Conservation (phyloP, 2,888 invertebrate species). For the Aphodius sticticus region DNA sequence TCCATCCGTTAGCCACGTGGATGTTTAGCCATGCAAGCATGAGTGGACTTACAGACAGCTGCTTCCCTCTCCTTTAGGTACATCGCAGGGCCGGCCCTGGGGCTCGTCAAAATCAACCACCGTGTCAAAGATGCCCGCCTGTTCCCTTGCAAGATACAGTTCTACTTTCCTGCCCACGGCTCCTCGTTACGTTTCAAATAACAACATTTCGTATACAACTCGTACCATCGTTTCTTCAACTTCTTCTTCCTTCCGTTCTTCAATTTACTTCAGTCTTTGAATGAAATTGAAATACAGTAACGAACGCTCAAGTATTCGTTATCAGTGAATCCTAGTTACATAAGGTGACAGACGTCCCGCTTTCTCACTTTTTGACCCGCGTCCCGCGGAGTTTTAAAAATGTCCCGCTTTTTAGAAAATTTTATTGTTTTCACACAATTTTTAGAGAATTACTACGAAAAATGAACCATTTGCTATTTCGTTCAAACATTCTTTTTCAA, state of each 20-base stretch:
- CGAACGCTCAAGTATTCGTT: not conserved
- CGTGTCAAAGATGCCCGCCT: conserved; percentile 22
- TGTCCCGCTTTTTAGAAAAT: too few relatives aligned
- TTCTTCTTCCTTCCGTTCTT: not conserved
- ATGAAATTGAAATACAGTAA: not conserved
- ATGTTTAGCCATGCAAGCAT: conserved; percentile 25
- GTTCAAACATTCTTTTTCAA: too few relatives aligned
- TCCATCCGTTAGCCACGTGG: conserved; percentile 24
- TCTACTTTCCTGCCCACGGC: not conserved
- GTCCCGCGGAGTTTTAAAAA: too few relatives aligned
- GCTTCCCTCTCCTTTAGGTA: conserved; percentile 19
- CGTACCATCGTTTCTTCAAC: not conserved
- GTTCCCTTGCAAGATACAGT: not conserved
- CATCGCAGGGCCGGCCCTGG: conserved; percentile 23
- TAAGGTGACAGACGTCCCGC: too few relatives aligned
- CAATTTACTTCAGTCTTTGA: not conserved
- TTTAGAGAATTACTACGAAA: too few relatives aligned
- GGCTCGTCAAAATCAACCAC: conserved; percentile 21
- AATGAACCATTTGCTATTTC: too few relatives aligned
- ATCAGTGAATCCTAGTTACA: too few relatives aligned
- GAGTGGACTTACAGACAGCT: conserved; percentile 22
- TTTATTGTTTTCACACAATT: too few relatives aligned
- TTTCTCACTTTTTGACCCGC: too few relatives aligned
- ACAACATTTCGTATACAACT: not conserved
- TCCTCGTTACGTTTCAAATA: not conserved